A percentile compares a stretch with the other conserved stretches of the same genome.
phyloP scores from a whole-genome alignment of 2,113 vertebrate species.

The Eulemur macaco region DNA sequence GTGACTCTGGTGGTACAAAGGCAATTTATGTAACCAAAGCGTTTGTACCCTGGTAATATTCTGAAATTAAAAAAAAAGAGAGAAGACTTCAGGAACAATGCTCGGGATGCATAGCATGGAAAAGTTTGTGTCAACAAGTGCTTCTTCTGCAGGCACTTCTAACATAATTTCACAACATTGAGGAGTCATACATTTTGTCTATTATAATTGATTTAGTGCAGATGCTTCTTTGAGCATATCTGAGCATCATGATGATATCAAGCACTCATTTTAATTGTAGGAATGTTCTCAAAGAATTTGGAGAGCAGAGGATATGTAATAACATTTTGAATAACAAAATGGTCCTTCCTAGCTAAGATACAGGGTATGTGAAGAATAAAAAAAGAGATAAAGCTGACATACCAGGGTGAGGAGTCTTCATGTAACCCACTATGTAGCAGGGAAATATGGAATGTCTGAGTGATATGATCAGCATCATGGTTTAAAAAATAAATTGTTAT shows the following conservation, averaged over 20 bases:
- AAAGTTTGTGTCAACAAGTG: slow-evolving; percentile 91
- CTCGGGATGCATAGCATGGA: slow-evolving; percentile 91
- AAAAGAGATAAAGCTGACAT: background rate
- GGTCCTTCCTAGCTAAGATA: background rate
- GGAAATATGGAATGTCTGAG: background rate
- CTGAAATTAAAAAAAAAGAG: slow-evolving; percentile 32
- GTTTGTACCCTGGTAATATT: too few relatives aligned
- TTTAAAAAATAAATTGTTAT: background rate
- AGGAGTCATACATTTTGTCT: background rate
- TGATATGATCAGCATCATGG: background rate
- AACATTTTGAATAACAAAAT: background rate
- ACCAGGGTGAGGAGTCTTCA: background rate
- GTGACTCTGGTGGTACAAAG: too few relatives aligned
- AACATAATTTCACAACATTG: slow-evolving; percentile 91
- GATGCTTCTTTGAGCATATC: background rate
- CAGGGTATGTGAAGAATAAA: background rate
- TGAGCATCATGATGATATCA: background rate
- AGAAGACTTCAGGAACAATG: slow-evolving; percentile 91
- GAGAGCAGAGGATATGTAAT: background rate
- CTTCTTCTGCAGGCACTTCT: slow-evolving; percentile 85
- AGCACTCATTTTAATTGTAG: background rate
- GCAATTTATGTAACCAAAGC: too few relatives aligned
- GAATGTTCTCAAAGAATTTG: background rate
- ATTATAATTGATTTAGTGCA: background rate
- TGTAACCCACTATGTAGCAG: background rate